A percentile compares a stretch with the other conserved stretches of the same genome.
These are phyloP conservation scores for Etheostoma cragini DNA, from an alignment of 2,113 vertebrate species.

Conservation along the genomic window DNA sequence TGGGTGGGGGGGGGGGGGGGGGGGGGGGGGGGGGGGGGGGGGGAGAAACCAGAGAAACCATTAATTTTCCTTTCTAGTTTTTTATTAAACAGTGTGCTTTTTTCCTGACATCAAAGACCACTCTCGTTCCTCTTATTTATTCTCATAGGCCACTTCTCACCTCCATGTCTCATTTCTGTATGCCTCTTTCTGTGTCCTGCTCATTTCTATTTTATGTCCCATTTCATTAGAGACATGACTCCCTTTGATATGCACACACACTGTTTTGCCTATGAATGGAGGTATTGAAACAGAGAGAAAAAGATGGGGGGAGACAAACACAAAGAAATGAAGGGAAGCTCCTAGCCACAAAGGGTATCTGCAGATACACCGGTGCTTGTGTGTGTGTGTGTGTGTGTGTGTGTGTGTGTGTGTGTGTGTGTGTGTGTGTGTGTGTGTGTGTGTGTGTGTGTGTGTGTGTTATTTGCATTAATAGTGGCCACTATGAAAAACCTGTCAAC, in stretches of 20 bases:
- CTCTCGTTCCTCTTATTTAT: slow-evolving; percentile 36
- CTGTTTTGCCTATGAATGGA: slow-evolving; percentile 71
- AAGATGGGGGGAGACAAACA: slow-evolving; percentile 5
- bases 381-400: slow-evolving; percentile 25
- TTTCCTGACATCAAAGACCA: slow-evolving; percentile 58
- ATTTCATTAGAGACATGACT: slow-evolving; percentile 72
- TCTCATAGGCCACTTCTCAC: slow-evolving; percentile 48
- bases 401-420: slow-evolving; percentile 32
- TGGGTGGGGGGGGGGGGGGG: background rate
- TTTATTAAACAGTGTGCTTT: slow-evolving; percentile 23
- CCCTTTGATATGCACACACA: slow-evolving; percentile 70
- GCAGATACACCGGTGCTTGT: slow-evolving; percentile 27
- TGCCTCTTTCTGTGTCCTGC: slow-evolving; percentile 45
- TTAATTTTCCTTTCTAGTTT: slow-evolving; percentile 32
- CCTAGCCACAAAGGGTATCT: slow-evolving; percentile 33
- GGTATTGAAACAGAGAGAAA: slow-evolving; percentile 45
- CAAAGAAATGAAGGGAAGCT: slow-evolving; percentile 45
- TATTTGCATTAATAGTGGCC: slow-evolving; percentile 36
- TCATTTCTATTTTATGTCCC: slow-evolving; percentile 66
- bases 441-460: slow-evolving; percentile 30
- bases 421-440: slow-evolving; percentile 18
- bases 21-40: background rate
- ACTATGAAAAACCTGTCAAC: slow-evolving; percentile 41
- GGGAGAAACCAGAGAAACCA: slow-evolving; percentile 31
- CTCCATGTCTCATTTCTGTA: slow-evolving; percentile 51